These are phyloP conservation scores for Drosophila simulans DNA, from an alignment of 1,140 invertebrate species.

Conservation along the genomic window DNA sequence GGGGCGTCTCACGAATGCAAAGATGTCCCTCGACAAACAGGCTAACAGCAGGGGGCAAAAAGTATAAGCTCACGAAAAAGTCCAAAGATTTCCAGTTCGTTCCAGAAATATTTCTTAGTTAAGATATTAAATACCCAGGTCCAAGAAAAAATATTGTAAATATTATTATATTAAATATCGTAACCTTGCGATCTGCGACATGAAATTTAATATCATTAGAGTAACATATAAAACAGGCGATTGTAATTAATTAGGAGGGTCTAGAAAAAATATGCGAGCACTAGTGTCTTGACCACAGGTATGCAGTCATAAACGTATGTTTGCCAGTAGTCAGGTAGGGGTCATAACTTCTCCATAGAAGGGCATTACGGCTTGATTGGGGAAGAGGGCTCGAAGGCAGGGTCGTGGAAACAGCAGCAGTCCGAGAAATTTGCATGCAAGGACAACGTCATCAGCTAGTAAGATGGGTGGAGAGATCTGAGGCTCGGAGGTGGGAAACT, in stretches of 20 bases:
- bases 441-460: slow-evolving; percentile 33
- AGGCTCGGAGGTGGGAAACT: slow-evolving; percentile 9
- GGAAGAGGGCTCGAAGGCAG: slow-evolving; percentile 26
- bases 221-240: background rate
- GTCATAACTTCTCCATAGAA: slow-evolving; percentile 71
- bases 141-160: no score
- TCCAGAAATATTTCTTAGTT: no score
- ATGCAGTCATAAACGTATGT: slow-evolving; percentile 9
- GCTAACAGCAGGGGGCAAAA: background rate
- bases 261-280: background rate
- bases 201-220: background rate
- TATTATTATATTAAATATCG: no score
- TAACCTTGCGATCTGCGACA: background rate
- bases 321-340: slow-evolving; percentile 48
- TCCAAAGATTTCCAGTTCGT: no score
- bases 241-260: background rate
- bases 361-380: slow-evolving; percentile 63
- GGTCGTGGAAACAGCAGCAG: slow-evolving; percentile 19
- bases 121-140: no score
- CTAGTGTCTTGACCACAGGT: slow-evolving; percentile 4
- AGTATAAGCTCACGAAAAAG: background rate
- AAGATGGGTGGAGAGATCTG: slow-evolving; percentile 17
- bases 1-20: slow-evolving; percentile 28
- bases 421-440: slow-evolving; percentile 49
- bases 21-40: background rate